Base-by-base conservation (phyloP, 2,797 vertebrate genomes). In the Pseudochaenichthys georgianus region DNA sequence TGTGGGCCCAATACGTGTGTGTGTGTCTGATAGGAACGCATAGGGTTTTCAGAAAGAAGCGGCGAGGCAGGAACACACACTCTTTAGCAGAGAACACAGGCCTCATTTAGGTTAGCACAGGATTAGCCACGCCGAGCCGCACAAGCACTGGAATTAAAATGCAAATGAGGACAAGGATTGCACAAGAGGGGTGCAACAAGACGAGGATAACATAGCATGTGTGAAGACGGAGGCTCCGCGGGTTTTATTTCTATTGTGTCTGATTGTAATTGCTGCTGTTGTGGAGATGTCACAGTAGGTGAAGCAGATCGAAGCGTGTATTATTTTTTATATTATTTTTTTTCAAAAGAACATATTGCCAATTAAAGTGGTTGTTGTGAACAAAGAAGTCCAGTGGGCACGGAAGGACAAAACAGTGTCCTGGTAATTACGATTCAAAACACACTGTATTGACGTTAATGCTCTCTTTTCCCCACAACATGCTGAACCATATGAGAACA, bases 141-240 rank as follows among this genome's bases (percentile, higher is more conserved):
- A 86, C 88, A 88, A 84, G 82, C 86, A 75, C 83, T 80, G 84
- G 90, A 94, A 94, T 93, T 93, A 93, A 94, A 94, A 94, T 95
- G 93, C 92, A 93, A 95, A 95, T 95, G 91, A 92, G 91, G 84
- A 90, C 87, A 62, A 85, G 90, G 88, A 89, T 92, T 92, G 90
- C 87, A 88, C 78, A 79, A 83, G 83, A 86, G 66, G 76, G 88
- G 86, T 63, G 89, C 88, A 89, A 93, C 89, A 89, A 91, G 90
- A 90, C 15, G 64, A 73, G 82, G 86, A 87, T 80, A 53, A 88
- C 88, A 74, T 75, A 69, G 87, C 66, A 73, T 7, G 76, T 76
- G 67, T 23, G 19, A 78, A 73, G 77, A 75, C 28, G 77, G 77
- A 76, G 75, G 65, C 73, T 34, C 43, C 38, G 15, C 59, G 46